Evolutionary conservation across 2,113 vertebrate genomes (phyloP).

Genomic region (Pluvialis apricaria): DNA sequence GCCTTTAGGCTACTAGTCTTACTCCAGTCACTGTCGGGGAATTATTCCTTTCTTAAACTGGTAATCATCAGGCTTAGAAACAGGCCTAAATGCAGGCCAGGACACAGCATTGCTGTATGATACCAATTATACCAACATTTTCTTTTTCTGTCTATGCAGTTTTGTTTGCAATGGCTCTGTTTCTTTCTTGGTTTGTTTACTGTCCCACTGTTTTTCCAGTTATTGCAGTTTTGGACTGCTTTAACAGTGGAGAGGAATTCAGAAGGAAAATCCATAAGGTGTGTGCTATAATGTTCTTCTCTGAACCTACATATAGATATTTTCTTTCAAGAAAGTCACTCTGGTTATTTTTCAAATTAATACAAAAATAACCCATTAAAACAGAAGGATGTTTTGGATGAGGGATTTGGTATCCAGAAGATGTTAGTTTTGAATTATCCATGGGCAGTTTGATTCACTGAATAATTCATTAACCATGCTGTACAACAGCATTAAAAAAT

Average conservation of each 20-base stretch:
- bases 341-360: background rate
- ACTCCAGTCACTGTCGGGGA: background rate
- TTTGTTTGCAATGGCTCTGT: background rate
- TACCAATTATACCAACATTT: background rate
- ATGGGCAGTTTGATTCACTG: constrained; percentile 19
- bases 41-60: background rate
- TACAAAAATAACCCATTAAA: background rate
- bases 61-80: background rate
- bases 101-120: background rate
- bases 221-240: constrained; percentile 4
- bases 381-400: background rate
- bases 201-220: background rate
- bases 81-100: background rate
- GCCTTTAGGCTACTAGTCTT: background rate
- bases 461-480: constrained; percentile 31
- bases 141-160: background rate
- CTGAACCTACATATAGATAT: background rate
- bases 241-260: constrained; percentile 22
- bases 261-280: background rate
- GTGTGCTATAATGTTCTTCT: background rate
- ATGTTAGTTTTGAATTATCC: constrained; percentile 45
- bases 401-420: background rate
- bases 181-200: constrained; percentile 17
- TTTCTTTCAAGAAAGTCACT: background rate
- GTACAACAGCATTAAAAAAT: constrained; percentile 14